Percentiles rank a stretch among this genome's conserved stretches.
Evolutionary conservation across 2,888 invertebrate species (phyloP).

Genomic region (Amphimallon solstitiale): DNA sequence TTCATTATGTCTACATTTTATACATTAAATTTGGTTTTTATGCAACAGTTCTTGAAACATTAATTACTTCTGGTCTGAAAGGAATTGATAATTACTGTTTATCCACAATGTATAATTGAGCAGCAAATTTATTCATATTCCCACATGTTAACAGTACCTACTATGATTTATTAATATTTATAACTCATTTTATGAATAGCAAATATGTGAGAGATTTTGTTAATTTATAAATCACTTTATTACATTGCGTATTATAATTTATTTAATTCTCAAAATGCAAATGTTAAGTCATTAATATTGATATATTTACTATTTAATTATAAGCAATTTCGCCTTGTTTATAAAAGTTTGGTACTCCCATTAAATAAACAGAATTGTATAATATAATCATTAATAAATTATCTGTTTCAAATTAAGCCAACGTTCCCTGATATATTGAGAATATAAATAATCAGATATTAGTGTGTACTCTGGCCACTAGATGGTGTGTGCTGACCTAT

Average conservation of each 20-base stretch:
- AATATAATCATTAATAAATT: neutral
- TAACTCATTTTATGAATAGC: no score
- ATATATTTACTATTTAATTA: neutral
- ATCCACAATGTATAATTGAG: constrained; percentile 10
- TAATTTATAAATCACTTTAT: no score
- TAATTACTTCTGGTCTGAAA: neutral
- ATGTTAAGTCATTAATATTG: neutral
- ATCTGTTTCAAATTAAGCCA: neutral
- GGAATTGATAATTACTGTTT: neutral
- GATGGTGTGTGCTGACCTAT: constrained; percentile 51
- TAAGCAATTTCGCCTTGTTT: neutral
- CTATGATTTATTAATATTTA: neutral
- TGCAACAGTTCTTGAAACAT: neutral
- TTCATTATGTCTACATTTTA: neutral
- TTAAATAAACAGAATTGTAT: neutral
- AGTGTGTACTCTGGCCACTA: constrained; percentile 52
- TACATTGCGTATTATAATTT: no score
- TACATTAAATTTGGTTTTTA: neutral
- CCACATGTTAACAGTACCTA: constrained; percentile 13
- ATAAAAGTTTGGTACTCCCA: neutral
- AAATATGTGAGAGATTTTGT: no score
- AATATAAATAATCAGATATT: constrained; percentile 47
- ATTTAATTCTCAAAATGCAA: no score
- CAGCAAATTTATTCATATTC: constrained; percentile 20
- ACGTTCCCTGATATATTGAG: neutral